phyloP scores from a whole-genome alignment of 1,140 invertebrate species.

The Eueides isabella region DNA sequence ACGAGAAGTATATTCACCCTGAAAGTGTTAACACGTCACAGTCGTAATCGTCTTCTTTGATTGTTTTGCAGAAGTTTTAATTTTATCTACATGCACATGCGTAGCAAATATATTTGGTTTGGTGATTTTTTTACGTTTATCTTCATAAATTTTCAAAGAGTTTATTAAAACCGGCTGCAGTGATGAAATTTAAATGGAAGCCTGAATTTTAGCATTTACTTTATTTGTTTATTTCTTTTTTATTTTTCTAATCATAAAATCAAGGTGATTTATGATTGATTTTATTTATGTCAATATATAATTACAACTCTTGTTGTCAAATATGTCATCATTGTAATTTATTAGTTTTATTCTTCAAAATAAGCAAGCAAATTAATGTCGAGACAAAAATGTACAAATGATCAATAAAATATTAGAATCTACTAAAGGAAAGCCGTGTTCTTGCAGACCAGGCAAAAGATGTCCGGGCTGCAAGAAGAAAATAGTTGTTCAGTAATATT shows the following conservation, averaged over 20 bases:
- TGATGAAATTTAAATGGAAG: too few relatives aligned
- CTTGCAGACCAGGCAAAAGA: conserved; percentile 35
- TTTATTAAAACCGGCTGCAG: too few relatives aligned
- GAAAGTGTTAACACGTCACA: too few relatives aligned
- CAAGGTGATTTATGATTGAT: not conserved
- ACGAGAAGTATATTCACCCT: too few relatives aligned
- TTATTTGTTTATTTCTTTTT: too few relatives aligned
- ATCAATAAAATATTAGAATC: conserved; percentile 34
- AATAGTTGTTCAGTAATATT: conserved; percentile 32
- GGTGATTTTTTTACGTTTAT: too few relatives aligned
- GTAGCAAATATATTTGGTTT: too few relatives aligned
- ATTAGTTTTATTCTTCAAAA: not conserved
- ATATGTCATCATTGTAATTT: not conserved
- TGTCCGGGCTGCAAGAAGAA: conserved; percentile 38
- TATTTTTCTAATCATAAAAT: not conserved
- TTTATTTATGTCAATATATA: not conserved
- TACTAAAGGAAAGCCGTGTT: conserved; percentile 33
- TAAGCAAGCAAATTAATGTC: not conserved
- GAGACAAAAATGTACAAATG: conserved; percentile 35
- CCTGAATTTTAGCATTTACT: too few relatives aligned
- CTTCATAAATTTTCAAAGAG: too few relatives aligned
- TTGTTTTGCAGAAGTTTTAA: too few relatives aligned
- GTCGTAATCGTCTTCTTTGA: too few relatives aligned
- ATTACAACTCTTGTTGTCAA: not conserved
- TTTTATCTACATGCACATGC: too few relatives aligned